phyloP scores from a whole-genome alignment of 1,140 invertebrate genomes.

The Paraescarpia echinospica region DNA sequence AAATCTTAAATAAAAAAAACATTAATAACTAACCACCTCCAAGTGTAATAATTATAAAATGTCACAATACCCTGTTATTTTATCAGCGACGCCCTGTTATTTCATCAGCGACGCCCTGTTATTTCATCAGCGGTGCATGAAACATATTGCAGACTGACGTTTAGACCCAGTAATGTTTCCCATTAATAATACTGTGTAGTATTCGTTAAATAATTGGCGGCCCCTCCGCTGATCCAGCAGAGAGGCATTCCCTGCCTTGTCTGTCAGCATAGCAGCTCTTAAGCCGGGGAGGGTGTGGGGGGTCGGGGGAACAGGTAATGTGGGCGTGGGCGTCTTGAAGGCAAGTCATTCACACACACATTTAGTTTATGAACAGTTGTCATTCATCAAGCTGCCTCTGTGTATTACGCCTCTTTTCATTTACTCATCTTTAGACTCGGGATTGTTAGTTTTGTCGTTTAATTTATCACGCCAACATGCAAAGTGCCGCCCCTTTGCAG shows the following conservation, averaged over 20 bases:
- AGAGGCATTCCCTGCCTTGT: neutral
- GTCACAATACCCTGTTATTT: too few relatives aligned
- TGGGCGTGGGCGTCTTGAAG: neutral
- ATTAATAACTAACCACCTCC: too few relatives aligned
- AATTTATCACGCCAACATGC: neutral
- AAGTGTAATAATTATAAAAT: too few relatives aligned
- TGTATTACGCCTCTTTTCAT: neutral
- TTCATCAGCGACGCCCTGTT: too few relatives aligned
- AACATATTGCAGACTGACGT: too few relatives aligned
- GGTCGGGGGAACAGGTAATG: too few relatives aligned
- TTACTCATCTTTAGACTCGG: neutral
- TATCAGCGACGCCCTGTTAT: too few relatives aligned
- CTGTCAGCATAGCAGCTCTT: neutral
- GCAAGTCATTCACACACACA: neutral
- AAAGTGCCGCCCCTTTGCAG: neutral
- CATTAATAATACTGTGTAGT: neutral
- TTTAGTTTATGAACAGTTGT: neutral
- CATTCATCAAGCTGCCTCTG: neutral
- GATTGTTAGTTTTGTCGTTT: neutral
- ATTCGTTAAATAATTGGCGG: neutral
- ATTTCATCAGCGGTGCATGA: too few relatives aligned
- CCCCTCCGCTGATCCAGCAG: neutral
- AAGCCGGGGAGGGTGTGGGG: neutral
- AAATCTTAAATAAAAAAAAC: too few relatives aligned
- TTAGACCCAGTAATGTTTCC: too few relatives aligned